A percentile compares a stretch with the other conserved stretches of the same genome.
Evolutionary conservation across 2,113 vertebrate species (phyloP).

Genomic region (Corythornis cristatus): DNA sequence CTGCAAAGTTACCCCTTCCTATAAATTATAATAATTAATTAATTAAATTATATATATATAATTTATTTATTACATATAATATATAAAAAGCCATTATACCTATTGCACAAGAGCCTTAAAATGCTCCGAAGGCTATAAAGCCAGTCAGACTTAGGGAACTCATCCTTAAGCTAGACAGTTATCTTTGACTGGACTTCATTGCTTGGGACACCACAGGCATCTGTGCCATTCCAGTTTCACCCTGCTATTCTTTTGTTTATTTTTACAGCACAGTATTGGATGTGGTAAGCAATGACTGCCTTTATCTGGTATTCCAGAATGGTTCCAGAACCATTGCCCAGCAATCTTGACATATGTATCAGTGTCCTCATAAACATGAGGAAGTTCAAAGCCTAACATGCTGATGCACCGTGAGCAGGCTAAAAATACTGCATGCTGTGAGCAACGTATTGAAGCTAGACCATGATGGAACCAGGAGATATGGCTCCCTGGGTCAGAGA

Average conservation of each 20-base stretch:
- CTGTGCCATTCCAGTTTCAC: not conserved
- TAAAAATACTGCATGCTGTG: not conserved
- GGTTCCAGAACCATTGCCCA: not conserved
- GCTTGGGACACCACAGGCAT: not conserved
- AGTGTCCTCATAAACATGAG: not conserved
- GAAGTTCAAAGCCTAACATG: not conserved
- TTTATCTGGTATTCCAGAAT: not conserved
- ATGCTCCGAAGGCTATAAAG: not conserved
- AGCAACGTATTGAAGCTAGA: no score
- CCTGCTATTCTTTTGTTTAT: not conserved
- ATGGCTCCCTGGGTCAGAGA: no score
- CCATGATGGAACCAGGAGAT: no score
- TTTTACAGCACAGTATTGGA: not conserved
- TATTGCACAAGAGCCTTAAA: not conserved
- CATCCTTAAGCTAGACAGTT: not conserved
- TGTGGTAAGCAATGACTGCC: not conserved
- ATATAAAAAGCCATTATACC: not conserved
- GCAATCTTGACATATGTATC: not conserved
- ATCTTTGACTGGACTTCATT: not conserved
- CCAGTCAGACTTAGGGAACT: not conserved
- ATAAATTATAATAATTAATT: no score
- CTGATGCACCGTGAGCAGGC: fast-evolving
- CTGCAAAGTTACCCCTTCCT: no score
- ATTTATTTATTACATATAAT: no score
- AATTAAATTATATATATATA: no score